A percentile compares a stretch with the other conserved stretches of the same genome.
Evolutionary conservation across 2,888 invertebrate species (phyloP).

Genomic region (Caenorhabditis uteleia): DNA sequence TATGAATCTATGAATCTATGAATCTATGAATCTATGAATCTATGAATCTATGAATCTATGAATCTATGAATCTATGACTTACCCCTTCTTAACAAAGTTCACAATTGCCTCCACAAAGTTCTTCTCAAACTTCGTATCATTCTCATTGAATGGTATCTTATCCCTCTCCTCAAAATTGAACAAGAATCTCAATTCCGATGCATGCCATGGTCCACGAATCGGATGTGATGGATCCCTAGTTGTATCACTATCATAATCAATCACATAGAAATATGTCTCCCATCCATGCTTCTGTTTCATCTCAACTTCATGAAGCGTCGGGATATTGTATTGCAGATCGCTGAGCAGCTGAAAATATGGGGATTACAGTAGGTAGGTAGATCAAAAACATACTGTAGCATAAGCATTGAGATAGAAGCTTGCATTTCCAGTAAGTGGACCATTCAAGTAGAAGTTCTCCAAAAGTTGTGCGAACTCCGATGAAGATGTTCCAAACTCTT

Average conservation of each 20-base stretch:
- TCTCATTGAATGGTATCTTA: constrained; percentile 37
- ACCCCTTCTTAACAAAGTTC: constrained; percentile 40
- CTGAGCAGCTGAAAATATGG: constrained; percentile 35
- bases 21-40: neutral
- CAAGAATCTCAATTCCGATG: constrained; percentile 40
- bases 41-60: too few relatives aligned
- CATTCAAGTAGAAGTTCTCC: constrained; percentile 40
- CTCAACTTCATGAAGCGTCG: constrained; percentile 52
- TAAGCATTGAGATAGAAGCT: constrained; percentile 50
- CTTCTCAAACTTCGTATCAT: constrained; percentile 36
- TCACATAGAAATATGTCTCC: constrained; percentile 47
- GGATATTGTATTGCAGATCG: constrained; percentile 54
- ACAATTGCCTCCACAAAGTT: constrained; percentile 32
- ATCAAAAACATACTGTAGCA: constrained; percentile 28
- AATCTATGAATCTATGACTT: neutral
- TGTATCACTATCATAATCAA: constrained; percentile 42
- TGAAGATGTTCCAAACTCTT: constrained; percentile 25
- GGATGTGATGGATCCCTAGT: constrained; percentile 39
- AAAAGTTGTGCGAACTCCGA: constrained; percentile 25
- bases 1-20: too few relatives aligned
- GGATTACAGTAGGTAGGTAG: neutral
- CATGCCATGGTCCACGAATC: constrained; percentile 44
- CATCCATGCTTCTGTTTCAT: constrained; percentile 41
- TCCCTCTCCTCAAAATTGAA: constrained; percentile 38
- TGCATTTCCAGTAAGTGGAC: constrained; percentile 34